Conservation (phyloP, 2,888 invertebrate genomes). For the Panopea generosa region DNA sequence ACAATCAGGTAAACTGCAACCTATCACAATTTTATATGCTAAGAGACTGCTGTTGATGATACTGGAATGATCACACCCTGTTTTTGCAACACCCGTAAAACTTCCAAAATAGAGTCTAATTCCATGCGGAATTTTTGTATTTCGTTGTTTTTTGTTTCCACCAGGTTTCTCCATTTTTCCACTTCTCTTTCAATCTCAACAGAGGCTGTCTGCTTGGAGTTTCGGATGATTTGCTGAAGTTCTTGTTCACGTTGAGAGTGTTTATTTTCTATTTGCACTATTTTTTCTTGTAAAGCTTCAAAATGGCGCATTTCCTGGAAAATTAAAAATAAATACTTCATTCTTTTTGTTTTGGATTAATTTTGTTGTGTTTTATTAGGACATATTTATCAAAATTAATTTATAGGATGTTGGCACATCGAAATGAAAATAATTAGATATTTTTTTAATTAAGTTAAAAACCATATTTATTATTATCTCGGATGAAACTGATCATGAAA, state of each 20-base stretch:
- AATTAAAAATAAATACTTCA: too few relatives aligned
- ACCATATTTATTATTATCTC: too few relatives aligned
- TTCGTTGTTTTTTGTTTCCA: slow-evolving; percentile 82
- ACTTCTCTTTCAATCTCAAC: slow-evolving; percentile 77
- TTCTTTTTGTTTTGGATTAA: too few relatives aligned
- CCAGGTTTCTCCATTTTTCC: slow-evolving; percentile 79
- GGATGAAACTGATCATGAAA: too few relatives aligned
- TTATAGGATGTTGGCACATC: too few relatives aligned
- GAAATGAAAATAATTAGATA: too few relatives aligned
- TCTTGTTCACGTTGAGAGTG: slow-evolving; percentile 80
- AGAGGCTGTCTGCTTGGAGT: slow-evolving; percentile 71
- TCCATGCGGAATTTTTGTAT: slow-evolving; percentile 82
- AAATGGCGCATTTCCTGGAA: slow-evolving; percentile 84
- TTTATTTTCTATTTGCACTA: slow-evolving; percentile 79
- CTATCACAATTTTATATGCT: too few relatives aligned
- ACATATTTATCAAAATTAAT: too few relatives aligned
- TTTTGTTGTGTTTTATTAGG: too few relatives aligned
- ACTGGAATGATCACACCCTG: slow-evolving; percentile 83
- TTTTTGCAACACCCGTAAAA: slow-evolving; percentile 81
- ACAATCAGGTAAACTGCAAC: too few relatives aligned
- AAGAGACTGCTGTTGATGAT: slow-evolving; percentile 45
- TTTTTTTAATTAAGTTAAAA: too few relatives aligned
- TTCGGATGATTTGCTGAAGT: slow-evolving; percentile 77
- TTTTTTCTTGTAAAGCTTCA: slow-evolving; percentile 81
- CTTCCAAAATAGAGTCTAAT: slow-evolving; percentile 83